These are phyloP conservation scores for Micronisus gabar DNA, from an alignment of 2,113 vertebrate species.

Conservation along the genomic window DNA sequence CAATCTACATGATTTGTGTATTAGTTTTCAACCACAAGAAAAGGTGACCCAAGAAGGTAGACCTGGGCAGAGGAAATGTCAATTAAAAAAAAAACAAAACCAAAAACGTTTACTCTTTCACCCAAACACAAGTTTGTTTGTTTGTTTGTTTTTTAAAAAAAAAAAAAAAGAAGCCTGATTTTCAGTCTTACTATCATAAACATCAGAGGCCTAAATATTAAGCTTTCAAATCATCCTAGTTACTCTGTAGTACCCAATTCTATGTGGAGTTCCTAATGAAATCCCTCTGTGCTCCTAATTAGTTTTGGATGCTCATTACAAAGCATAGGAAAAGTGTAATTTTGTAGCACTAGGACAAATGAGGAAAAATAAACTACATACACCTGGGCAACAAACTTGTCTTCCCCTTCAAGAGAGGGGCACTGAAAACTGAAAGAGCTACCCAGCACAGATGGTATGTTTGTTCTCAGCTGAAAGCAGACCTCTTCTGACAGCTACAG, in stretches of 20 bases:
- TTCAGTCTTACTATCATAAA: not conserved
- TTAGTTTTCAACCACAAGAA: not conserved
- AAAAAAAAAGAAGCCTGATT: not conserved
- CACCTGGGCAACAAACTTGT: not conserved
- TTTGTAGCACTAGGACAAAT: not conserved
- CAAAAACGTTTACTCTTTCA: not conserved
- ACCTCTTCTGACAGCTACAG: not conserved
- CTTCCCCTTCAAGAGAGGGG: not conserved
- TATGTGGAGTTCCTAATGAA: not conserved
- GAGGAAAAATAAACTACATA: not conserved
- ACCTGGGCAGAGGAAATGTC: not conserved
- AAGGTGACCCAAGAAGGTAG: not conserved
- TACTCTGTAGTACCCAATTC: not conserved
- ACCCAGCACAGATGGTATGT: not conserved
- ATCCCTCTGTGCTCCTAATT: not conserved
- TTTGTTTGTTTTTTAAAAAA: not conserved
- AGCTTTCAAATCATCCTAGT: not conserved
- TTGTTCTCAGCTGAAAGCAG: not conserved
- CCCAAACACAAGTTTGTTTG: not conserved
- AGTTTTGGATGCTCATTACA: not conserved
- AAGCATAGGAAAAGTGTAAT: not conserved
- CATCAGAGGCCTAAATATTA: not conserved
- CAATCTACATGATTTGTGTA: not conserved
- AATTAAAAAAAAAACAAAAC: not conserved
- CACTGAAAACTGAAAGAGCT: not conserved